A percentile compares a stretch with the other conserved stretches of the same genome.
Conservation (phyloP, 1,140 invertebrate species). For the Augochlora pura region DNA sequence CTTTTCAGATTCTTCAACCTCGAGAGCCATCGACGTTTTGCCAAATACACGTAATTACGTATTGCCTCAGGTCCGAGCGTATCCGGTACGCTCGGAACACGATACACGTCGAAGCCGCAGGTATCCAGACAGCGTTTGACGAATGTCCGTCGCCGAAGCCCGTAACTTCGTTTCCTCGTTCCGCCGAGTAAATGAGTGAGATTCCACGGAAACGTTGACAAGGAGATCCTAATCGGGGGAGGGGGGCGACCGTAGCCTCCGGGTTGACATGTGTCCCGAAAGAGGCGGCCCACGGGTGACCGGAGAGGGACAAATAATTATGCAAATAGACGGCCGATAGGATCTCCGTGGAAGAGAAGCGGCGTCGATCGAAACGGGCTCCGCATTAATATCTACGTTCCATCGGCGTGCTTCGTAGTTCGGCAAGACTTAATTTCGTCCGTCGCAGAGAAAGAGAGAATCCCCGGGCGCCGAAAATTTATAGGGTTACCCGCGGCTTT, state of each 20-base stretch:
- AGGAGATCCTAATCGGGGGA: constrained; percentile 23
- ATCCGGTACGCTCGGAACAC: background rate
- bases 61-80: no score
- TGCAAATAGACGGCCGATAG: constrained; percentile 37
- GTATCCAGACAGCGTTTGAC: background rate
- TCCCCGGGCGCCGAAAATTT: constrained; percentile 30
- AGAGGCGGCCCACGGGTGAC: constrained; percentile 13
- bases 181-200: background rate
- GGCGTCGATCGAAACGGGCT: constrained; percentile 10
- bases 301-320: constrained; percentile 30
- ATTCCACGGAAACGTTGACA: background rate
- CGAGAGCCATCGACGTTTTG: no score
- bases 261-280: background rate
- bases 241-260: no score
- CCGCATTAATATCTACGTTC: constrained; percentile 37
- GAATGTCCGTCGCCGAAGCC: background rate
- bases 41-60: no score
- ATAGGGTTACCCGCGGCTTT: constrained; percentile 17
- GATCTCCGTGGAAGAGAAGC: constrained; percentile 22
- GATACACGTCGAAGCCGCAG: background rate
- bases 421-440: constrained; percentile 34
- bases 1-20: no score
- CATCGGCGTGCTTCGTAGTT: constrained; percentile 18
- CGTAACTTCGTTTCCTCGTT: background rate
- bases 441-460: constrained; percentile 18